These are phyloP conservation scores for Adineta ricciae DNA, from an alignment of 2,888 invertebrate species.

Conservation along the genomic window DNA sequence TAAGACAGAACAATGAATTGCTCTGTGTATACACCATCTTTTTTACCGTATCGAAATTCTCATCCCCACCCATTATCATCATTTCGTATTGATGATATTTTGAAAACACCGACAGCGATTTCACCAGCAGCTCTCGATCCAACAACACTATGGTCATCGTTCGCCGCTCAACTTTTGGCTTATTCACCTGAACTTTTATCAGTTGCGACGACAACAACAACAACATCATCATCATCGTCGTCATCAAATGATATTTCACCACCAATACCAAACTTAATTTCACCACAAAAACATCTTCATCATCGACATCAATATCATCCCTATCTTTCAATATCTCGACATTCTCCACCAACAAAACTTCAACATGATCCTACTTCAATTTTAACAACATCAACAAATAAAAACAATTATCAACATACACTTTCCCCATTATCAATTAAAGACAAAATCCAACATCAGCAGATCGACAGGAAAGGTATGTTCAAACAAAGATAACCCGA, in stretches of 20 bases:
- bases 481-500: not conserved
- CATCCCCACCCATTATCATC: not conserved
- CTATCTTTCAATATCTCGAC: not conserved
- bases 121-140: not conserved
- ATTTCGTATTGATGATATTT: slow-evolving; percentile 21
- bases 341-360: not conserved
- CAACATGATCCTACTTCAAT: not conserved
- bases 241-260: not conserved
- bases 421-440: slow-evolving; percentile 12
- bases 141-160: not conserved
- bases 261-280: not conserved
- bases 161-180: not conserved
- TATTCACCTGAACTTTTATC: slow-evolving; percentile 5
- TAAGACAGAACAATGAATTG: slow-evolving; percentile 1
- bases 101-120: not conserved
- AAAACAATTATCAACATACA: slow-evolving; percentile 5
- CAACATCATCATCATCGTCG: not conserved
- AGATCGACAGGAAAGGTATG: not conserved
- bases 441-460: not conserved
- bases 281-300: not conserved
- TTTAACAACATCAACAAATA: slow-evolving; percentile 9
- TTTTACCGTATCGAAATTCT: not conserved
- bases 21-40: slow-evolving; percentile 1
- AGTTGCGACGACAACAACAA: not conserved
- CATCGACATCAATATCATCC: slow-evolving; percentile 9